phyloP scores from a whole-genome alignment of 2,888 invertebrate genomes.

The Buathra laborator region DNA sequence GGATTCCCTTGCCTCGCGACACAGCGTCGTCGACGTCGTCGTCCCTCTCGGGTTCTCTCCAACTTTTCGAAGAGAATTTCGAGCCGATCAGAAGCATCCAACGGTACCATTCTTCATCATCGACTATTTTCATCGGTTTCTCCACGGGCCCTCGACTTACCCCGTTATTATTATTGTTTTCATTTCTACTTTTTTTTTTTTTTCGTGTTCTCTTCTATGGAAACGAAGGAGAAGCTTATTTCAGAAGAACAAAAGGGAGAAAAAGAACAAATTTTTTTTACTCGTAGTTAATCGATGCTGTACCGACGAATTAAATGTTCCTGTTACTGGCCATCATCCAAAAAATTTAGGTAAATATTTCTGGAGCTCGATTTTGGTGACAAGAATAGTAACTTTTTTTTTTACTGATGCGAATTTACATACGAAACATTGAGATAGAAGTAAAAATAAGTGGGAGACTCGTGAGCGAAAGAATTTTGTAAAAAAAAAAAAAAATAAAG shows the following conservation, averaged over 20 bases:
- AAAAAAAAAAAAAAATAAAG: too few relatives aligned
- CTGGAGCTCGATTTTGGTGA: background rate
- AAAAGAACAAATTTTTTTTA: background rate
- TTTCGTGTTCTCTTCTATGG: slow-evolving; percentile 33
- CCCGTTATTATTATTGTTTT: slow-evolving; percentile 46
- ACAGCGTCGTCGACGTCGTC: slow-evolving; percentile 34
- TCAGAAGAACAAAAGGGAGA: slow-evolving; percentile 7
- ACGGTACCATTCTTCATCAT: slow-evolving; percentile 59
- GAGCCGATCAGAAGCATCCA: slow-evolving; percentile 24
- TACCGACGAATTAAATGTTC: slow-evolving; percentile 9
- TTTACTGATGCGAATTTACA: too few relatives aligned
- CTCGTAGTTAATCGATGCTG: slow-evolving; percentile 25
- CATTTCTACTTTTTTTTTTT: slow-evolving; percentile 11
- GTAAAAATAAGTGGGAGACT: too few relatives aligned
- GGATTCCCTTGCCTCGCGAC: slow-evolving; percentile 18
- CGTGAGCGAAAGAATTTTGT: too few relatives aligned
- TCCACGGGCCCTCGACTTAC: slow-evolving; percentile 17
- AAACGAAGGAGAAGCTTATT: slow-evolving; percentile 37
- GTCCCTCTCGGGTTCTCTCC: slow-evolving; percentile 41
- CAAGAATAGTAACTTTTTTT: too few relatives aligned
- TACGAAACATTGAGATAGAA: too few relatives aligned
- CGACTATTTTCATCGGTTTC: slow-evolving; percentile 51
- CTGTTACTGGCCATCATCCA: background rate
- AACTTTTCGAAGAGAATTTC: slow-evolving; percentile 64
- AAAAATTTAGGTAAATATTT: background rate